Conservation (phyloP, 2,113 vertebrate genomes). For the pig (Sus scrofa) region T2T-Sscrofa CM000812.6:82912001-82912500, state of each 20-base stretch:
- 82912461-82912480: too few species aligned
- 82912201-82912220: constrained; percentile 16
- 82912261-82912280: background rate
- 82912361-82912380: too few species aligned
- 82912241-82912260: background rate
- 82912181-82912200: constrained; percentile 16
- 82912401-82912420: too few species aligned
- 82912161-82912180: constrained; percentile 48
- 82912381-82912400: too few species aligned
- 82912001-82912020: constrained; percentile 49
- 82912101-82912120: constrained; percentile 28
- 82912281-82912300: background rate
- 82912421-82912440: too few species aligned
- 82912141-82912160: constrained; percentile 42
- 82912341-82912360: background rate
- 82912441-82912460: too few species aligned
- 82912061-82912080: constrained; percentile 41
- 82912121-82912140: constrained; percentile 33
- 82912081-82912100: constrained; percentile 35
- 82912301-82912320: constrained; percentile 16
- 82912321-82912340: background rate
- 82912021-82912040: constrained; percentile 27
- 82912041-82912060: constrained; percentile 56
- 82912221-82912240: constrained; percentile 31
- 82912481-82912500: too few species aligned